These are phyloP conservation scores for Nomada lathburiana DNA, from an alignment of 2,888 invertebrate genomes.

Conservation along the genomic window DNA sequence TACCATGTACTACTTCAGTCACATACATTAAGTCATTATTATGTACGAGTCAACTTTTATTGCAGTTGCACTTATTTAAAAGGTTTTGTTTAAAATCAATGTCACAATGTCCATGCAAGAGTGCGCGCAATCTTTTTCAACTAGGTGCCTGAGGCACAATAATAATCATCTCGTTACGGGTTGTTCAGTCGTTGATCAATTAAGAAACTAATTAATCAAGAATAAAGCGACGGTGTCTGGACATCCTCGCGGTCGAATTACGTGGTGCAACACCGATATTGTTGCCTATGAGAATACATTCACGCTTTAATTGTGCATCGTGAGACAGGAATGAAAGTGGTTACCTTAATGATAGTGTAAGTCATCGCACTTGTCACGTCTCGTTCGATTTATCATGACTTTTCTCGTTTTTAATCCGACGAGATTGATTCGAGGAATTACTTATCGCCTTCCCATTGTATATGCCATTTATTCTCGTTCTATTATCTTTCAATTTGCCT, in stretches of 20 bases:
- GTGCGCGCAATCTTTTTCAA: slow-evolving; percentile 20
- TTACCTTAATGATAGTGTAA: slow-evolving; percentile 60
- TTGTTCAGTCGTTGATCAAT: slow-evolving; percentile 43
- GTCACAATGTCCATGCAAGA: background rate
- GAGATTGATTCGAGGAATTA: slow-evolving; percentile 54
- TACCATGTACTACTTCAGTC: no score
- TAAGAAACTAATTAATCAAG: slow-evolving; percentile 62
- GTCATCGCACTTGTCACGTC: slow-evolving; percentile 56
- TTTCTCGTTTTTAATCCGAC: slow-evolving; percentile 34
- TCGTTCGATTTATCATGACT: slow-evolving; percentile 50
- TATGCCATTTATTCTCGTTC: slow-evolving; percentile 24
- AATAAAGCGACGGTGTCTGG: slow-evolving; percentile 45
- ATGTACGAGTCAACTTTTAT: background rate
- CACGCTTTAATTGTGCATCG: slow-evolving; percentile 38
- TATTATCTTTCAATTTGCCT: slow-evolving; percentile 50
- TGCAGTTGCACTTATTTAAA: background rate
- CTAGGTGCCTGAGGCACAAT: background rate
- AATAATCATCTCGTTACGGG: slow-evolving; percentile 39
- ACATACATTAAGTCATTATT: background rate
- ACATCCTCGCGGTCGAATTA: slow-evolving; percentile 38
- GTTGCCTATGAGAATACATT: slow-evolving; percentile 29
- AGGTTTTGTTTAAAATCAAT: background rate
- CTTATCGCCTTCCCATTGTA: slow-evolving; percentile 31
- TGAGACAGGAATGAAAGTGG: slow-evolving; percentile 49
- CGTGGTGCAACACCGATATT: slow-evolving; percentile 32